These are phyloP conservation scores for Pteruthius melanotis DNA, from an alignment of 2,113 vertebrate genomes.

Conservation along the genomic window DNA sequence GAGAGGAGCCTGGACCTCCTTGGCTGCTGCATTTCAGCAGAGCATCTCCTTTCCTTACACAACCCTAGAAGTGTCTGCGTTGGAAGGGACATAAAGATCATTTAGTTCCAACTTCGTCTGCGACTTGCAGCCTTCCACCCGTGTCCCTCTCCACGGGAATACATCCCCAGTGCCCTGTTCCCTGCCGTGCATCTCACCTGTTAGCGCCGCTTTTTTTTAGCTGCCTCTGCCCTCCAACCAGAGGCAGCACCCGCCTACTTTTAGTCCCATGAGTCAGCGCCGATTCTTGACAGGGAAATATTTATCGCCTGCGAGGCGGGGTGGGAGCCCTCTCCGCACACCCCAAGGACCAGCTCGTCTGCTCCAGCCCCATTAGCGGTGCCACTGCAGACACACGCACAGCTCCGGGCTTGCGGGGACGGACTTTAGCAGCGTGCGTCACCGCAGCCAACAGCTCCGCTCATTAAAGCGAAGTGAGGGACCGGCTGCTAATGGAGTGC, in stretches of 20 bases:
- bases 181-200: rapidly evolving
- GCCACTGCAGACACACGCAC: neutral
- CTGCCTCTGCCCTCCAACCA: neutral
- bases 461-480: neutral
- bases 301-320: rapidly evolving
- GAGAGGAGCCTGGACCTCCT: neutral
- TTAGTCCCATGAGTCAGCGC: neutral
- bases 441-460: neutral
- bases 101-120: rapidly evolving
- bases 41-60: neutral
- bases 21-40: neutral
- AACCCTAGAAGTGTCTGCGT: rapidly evolving
- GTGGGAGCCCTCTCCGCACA: neutral
- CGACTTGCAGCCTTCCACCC: rapidly evolving
- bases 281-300: neutral
- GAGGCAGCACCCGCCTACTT: neutral
- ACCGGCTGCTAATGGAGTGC: neutral
- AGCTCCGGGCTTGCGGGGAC: neutral
- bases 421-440: neutral
- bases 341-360: neutral
- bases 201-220: neutral
- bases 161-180: rapidly evolving
- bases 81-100: neutral
- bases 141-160: neutral
- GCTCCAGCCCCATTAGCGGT: neutral